Conservation (phyloP, 2,113 vertebrate genomes). For the Tachysurus fulvidraco region DNA sequence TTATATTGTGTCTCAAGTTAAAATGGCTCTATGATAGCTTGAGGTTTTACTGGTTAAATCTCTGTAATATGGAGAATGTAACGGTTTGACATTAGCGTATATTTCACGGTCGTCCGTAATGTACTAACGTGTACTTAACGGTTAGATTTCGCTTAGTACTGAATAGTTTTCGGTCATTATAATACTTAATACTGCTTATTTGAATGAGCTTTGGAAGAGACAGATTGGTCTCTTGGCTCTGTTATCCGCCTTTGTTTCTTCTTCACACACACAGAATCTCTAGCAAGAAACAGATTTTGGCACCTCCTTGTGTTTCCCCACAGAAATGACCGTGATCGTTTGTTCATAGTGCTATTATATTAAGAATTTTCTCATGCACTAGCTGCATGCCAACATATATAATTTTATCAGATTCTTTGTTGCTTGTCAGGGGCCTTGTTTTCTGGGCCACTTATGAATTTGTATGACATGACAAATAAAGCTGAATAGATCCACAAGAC, state of each 20-base stretch:
- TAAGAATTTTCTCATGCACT: background rate
- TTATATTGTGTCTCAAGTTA: constrained; percentile 30
- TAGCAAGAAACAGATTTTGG: constrained; percentile 33
- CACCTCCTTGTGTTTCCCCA: constrained; percentile 29
- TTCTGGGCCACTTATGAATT: background rate
- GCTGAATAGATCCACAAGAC: background rate
- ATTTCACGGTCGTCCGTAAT: background rate
- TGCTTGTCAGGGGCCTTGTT: background rate
- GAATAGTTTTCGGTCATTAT: background rate
- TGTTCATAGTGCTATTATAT: background rate
- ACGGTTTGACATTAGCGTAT: background rate
- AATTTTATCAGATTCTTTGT: background rate
- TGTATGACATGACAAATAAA: background rate
- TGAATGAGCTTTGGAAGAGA: background rate
- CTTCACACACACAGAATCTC: constrained; percentile 36
- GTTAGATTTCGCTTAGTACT: background rate
- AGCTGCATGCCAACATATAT: background rate
- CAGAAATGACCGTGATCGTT: constrained; percentile 39
- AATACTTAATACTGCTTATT: background rate
- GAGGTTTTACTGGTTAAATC: background rate
- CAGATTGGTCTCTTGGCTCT: constrained; percentile 27
- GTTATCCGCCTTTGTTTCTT: constrained; percentile 29
- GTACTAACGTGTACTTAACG: background rate
- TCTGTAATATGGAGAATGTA: background rate
- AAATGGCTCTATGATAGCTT: constrained; percentile 35